phyloP scores from a whole-genome alignment of 2,888 invertebrate genomes.

The Netelia inedita region DNA sequence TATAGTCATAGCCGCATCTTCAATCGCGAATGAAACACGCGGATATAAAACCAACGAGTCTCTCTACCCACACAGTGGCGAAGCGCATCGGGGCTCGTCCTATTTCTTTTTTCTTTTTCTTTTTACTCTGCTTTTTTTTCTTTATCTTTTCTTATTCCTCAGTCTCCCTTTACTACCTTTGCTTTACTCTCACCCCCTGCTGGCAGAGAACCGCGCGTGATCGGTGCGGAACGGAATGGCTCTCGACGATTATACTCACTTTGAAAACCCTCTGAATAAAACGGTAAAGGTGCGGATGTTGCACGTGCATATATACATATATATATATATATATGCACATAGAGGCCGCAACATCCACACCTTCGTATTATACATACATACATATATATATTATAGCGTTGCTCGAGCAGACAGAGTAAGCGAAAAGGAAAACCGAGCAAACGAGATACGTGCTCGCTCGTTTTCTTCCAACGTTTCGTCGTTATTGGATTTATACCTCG shows the following conservation, averaged over 20 bases:
- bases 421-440: conserved; percentile 16
- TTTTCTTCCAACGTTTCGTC: conserved; percentile 40
- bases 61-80: conserved; percentile 45
- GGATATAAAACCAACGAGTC: conserved; percentile 58
- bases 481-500: conserved; percentile 51
- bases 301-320: not conserved
- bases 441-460: conserved; percentile 31
- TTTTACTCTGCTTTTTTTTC: conserved; percentile 5
- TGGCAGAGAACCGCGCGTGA: conserved; percentile 29
- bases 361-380: not conserved
- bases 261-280: conserved; percentile 48
- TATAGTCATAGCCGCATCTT: conserved; percentile 29
- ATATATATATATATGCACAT: not conserved
- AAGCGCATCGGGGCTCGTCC: conserved; percentile 38
- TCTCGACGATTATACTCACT: conserved; percentile 57
- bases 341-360: not conserved
- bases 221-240: conserved; percentile 55
- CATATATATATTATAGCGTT: not conserved
- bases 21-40: conserved; percentile 50
- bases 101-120: conserved; percentile 14
- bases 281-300: conserved; percentile 11
- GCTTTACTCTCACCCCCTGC: conserved; percentile 19
- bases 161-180: conserved; percentile 48
- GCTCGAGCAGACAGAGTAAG: conserved; percentile 12
- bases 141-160: conserved; percentile 47